These are phyloP conservation scores for Cyprinus carpio DNA, from an alignment of 2,113 vertebrate genomes.

Conservation along the genomic window DNA sequence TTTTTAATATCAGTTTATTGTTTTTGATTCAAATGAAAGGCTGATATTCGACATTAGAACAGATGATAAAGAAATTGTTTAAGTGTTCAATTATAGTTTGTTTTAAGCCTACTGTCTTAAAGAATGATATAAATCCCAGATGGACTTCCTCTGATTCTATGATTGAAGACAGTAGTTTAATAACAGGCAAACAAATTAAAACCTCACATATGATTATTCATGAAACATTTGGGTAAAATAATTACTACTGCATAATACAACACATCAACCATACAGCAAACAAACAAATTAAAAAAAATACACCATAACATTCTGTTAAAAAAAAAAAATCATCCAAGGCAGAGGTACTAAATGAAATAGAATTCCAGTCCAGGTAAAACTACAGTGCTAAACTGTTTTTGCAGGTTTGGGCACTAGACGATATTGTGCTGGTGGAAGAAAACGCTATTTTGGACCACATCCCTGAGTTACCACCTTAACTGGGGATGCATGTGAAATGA, in stretches of 20 bases:
- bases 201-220: background rate
- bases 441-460: conserved; percentile 52
- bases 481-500: too few relatives aligned
- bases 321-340: conserved; percentile 27
- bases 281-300: conserved; percentile 23
- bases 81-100: background rate
- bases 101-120: background rate
- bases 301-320: background rate
- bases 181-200: background rate
- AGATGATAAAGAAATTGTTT: conserved; percentile 27
- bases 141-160: background rate
- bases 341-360: background rate
- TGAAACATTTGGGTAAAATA: background rate
- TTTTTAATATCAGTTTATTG: background rate
- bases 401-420: conserved; percentile 3
- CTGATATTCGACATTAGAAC: conserved; percentile 1
- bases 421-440: conserved; percentile 46
- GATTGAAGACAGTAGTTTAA: background rate
- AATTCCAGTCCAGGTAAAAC: background rate
- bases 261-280: background rate
- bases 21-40: background rate
- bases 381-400: background rate
- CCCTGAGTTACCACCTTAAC: too few relatives aligned
- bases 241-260: background rate
- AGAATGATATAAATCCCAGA: background rate